Conservation (phyloP, 2,797 vertebrate genomes). For the Nyctibius grandis region DNA sequence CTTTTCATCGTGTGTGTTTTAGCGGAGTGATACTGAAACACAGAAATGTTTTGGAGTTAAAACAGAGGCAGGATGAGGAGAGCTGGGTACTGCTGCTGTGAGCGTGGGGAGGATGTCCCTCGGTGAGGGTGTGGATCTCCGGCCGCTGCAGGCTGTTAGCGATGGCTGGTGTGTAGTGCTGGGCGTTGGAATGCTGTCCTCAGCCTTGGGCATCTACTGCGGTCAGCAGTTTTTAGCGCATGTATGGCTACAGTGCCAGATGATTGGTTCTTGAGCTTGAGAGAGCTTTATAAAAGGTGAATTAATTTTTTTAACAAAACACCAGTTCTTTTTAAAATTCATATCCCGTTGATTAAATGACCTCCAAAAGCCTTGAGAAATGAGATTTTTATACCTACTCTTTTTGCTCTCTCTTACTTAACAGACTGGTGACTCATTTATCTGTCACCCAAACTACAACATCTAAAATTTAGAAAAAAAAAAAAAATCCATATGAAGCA, state of each 20-base stretch:
- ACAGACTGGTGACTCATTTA: slow-evolving; percentile 26
- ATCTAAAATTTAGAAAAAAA: neutral
- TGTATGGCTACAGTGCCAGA: neutral
- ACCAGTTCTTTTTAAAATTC: neutral
- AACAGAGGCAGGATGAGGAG: neutral
- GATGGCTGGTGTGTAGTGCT: rapidly evolving
- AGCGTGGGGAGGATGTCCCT: rapidly evolving
- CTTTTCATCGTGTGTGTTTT: rapidly evolving
- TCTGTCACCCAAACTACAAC: neutral
- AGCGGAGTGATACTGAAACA: neutral
- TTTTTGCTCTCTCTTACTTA: slow-evolving; percentile 6
- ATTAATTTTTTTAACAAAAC: neutral
- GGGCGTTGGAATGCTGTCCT: neutral
- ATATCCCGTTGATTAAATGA: neutral
- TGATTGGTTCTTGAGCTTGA: neutral
- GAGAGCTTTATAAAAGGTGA: neutral
- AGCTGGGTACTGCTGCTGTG: rapidly evolving
- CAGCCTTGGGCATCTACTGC: neutral
- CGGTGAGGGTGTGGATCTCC: rapidly evolving
- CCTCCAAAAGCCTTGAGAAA: neutral
- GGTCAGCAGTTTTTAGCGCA: neutral
- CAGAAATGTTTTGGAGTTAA: neutral
- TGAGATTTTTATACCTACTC: neutral
- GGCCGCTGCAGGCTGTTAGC: neutral
- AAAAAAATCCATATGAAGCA: neutral